A percentile compares a stretch with the other conserved stretches of the same genome.
phyloP scores from a whole-genome alignment of 92 coral and sea anemone genomes.

The Chrysogorgia sp. region DNA sequence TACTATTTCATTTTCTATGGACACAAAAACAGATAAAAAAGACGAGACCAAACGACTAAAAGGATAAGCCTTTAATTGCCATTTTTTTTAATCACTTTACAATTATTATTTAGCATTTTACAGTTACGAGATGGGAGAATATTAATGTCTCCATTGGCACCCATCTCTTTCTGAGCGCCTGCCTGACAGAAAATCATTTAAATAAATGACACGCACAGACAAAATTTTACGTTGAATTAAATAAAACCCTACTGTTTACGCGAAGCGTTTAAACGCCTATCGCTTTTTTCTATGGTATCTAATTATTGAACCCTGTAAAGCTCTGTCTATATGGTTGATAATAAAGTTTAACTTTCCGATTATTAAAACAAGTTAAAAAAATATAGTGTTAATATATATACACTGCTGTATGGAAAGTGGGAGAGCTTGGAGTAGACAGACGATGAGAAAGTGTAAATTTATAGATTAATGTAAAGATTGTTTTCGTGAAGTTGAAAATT shows the following conservation, averaged over 20 bases:
- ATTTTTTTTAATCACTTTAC: constrained; percentile 38
- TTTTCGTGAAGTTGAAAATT: no score
- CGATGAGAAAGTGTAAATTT: no score
- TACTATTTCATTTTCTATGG: no score
- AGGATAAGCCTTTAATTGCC: not conserved
- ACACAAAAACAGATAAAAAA: no score
- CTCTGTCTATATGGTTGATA: not conserved
- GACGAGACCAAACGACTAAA: not conserved
- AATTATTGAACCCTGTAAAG: constrained; percentile 14
- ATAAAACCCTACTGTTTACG: constrained; percentile 24
- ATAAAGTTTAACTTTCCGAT: not conserved
- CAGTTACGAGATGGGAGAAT: not conserved
- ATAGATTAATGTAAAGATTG: no score
- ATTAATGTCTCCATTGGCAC: not conserved
- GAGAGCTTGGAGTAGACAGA: no score
- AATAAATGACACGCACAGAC: constrained; percentile 31
- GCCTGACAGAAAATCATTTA: constrained; percentile 17
- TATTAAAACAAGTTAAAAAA: not conserved
- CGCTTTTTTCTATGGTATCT: constrained; percentile 7
- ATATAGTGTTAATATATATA: no score
- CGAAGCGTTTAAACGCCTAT: not conserved
- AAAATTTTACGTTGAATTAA: constrained; percentile 7
- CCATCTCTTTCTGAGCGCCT: not conserved
- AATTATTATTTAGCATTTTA: constrained; percentile 23
- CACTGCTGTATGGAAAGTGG: no score